Base-by-base conservation (phyloP, 2,113 vertebrate species). In the Hippopotamus amphibius region DNA sequence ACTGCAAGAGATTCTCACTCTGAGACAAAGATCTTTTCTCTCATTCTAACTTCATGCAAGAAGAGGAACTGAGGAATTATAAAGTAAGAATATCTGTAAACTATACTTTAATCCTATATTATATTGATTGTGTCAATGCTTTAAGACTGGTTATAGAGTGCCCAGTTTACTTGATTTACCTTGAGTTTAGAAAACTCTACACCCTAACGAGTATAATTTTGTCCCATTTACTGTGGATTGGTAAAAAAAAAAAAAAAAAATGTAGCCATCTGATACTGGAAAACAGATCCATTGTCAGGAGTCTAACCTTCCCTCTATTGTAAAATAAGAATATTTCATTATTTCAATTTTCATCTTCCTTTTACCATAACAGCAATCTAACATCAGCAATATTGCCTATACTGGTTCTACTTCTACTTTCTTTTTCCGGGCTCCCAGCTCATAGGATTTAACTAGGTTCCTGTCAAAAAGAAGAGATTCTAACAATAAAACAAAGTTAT, bases 401-500 rank as follows among this genome's bases (percentile, higher is more conserved):
- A 19, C 7, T 74, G 24, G 2, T 68, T 93, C 50, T 46, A 74
- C 3, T 81, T 19, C 37, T 46, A 55, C 13, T 59, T 33, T 63
- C 33, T 82, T 9, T 43, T 55, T 84, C 13, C 41, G 50, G 46
- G 3, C 6, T 63, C n/a, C 84, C 46, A 88, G 11, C 14, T 69
- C 41, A 28, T 1, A 63, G 15, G 0, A n/a, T 24, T 95, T 76
- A 79, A 68, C 30, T 66, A 72, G 9, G 30, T 74, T 84, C 26
- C 53, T 57, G 63, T 79, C 65, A 74, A 89, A 96, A 16, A 90
- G 30, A 90, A 88, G 71, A 95, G 24, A 84, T n/a, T 90, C 41
- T 48, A 96, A 87, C 43, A 59, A 9, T 41, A 69, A 95, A 79
- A 88, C 59, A 96, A 87, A 97, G 80, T 84, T 16, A 77, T 33